phyloP scores from a whole-genome alignment of 2,797 vertebrate genomes.

The Mormyrops attenuatus region DNA sequence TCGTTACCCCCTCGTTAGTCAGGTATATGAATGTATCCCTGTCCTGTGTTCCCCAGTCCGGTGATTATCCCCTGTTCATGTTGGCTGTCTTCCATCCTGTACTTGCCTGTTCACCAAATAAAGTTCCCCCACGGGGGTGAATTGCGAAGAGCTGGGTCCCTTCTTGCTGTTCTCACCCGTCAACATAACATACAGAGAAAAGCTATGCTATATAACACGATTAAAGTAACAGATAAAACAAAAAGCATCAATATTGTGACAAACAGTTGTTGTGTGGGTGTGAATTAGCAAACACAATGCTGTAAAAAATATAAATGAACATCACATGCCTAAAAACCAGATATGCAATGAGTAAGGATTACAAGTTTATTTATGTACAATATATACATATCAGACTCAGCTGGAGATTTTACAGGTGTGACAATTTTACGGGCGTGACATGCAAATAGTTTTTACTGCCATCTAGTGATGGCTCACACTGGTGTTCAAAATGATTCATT shows the following conservation, averaged over 20 bases:
- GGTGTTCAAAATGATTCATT: neutral
- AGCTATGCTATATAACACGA: neutral
- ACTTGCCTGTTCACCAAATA: neutral
- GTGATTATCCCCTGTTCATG: neutral
- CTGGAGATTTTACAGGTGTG: neutral
- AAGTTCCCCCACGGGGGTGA: neutral
- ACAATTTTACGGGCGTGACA: neutral
- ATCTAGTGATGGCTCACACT: conserved; percentile 18
- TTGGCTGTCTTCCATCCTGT: neutral
- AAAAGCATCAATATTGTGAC: neutral
- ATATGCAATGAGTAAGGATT: neutral
- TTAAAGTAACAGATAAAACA: neutral
- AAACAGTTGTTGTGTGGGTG: neutral
- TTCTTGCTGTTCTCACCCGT: neutral
- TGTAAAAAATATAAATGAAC: neutral
- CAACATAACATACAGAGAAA: neutral
- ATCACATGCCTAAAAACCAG: neutral
- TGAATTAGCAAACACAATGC: neutral
- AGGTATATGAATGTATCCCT: neutral
- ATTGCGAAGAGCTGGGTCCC: neutral
- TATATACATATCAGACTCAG: neutral
- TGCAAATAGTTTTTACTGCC: conserved; percentile 21
- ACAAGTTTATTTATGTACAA: neutral
- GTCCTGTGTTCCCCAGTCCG: neutral
- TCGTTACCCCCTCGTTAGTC: neutral